These are phyloP conservation scores for Psix sp. DNA, from an alignment of 1,140 invertebrate genomes.

Conservation along the genomic window DNA sequence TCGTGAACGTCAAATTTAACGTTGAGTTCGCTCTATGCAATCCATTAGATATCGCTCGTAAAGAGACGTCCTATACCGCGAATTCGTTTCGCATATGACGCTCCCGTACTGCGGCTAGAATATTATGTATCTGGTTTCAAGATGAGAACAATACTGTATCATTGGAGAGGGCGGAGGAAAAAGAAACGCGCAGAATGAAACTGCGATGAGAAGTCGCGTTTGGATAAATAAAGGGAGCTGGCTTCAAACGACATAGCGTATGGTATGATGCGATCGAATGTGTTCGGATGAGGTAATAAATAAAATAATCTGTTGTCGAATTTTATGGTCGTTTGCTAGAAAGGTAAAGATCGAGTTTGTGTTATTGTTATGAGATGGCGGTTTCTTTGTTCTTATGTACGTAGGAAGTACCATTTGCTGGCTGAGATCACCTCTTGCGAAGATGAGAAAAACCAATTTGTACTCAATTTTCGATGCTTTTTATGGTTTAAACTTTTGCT, in stretches of 20 bases:
- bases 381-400: slow-evolving; percentile 25
- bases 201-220: slow-evolving; percentile 42
- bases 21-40: slow-evolving; percentile 72
- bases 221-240: slow-evolving; percentile 34
- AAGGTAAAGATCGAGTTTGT: slow-evolving; percentile 50
- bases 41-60: slow-evolving; percentile 78
- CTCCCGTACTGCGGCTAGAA: slow-evolving; percentile 28
- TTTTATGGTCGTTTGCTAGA: slow-evolving; percentile 29
- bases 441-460: slow-evolving; percentile 9
- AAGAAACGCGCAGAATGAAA: slow-evolving; percentile 17
- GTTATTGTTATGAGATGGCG: slow-evolving; percentile 44
- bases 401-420: slow-evolving; percentile 21
- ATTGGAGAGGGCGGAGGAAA: slow-evolving; percentile 23
- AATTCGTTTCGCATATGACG: slow-evolving; percentile 34
- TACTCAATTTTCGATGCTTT: background rate
- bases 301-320: slow-evolving; percentile 47
- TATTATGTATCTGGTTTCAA: slow-evolving; percentile 45
- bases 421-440: slow-evolving; percentile 3
- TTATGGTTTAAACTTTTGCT: background rate
- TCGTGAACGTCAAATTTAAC: slow-evolving; percentile 77
- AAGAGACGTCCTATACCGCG: slow-evolving; percentile 73
- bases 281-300: slow-evolving; percentile 29
- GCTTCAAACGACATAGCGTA: slow-evolving; percentile 20
- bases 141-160: slow-evolving; percentile 46
- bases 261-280: slow-evolving; percentile 43